These are phyloP conservation scores for Spodoptera litura DNA, from an alignment of 1,140 invertebrate species.

Conservation along the genomic window DNA sequence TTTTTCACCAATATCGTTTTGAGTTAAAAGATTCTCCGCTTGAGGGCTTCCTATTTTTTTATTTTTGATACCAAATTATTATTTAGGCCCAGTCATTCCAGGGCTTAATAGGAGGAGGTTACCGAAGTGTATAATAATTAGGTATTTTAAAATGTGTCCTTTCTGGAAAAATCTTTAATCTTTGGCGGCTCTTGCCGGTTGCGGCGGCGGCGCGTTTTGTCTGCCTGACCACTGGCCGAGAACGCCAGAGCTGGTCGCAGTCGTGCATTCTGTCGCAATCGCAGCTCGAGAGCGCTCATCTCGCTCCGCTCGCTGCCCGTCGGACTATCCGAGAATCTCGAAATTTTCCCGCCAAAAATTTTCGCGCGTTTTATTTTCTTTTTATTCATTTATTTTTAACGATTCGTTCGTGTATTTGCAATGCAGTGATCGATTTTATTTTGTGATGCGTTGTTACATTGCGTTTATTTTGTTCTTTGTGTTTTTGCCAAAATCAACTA, in stretches of 20 bases:
- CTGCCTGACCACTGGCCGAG: slow-evolving; percentile 75
- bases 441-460: slow-evolving; percentile 79
- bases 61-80: too few species aligned
- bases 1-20: too few species aligned
- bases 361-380: slow-evolving; percentile 54
- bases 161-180: slow-evolving; percentile 24
- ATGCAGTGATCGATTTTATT: slow-evolving; percentile 45
- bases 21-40: too few species aligned
- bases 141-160: background rate
- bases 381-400: slow-evolving; percentile 46
- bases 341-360: slow-evolving; percentile 76
- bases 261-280: slow-evolving; percentile 65
- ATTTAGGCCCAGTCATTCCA: background rate
- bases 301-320: slow-evolving; percentile 46
- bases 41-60: too few species aligned
- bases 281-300: slow-evolving; percentile 60
- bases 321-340: slow-evolving; percentile 16
- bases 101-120: background rate
- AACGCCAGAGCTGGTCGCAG: slow-evolving; percentile 62
- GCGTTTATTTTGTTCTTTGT: slow-evolving; percentile 81
- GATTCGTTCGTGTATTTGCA: slow-evolving; percentile 28
- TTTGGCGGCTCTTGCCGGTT: slow-evolving; percentile 39
- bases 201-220: slow-evolving; percentile 62
- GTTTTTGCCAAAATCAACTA: slow-evolving; percentile 77
- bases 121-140: background rate